Evolutionary conservation across 2,888 invertebrate species (phyloP).

Genomic region (Drosophila affinis): DNA sequence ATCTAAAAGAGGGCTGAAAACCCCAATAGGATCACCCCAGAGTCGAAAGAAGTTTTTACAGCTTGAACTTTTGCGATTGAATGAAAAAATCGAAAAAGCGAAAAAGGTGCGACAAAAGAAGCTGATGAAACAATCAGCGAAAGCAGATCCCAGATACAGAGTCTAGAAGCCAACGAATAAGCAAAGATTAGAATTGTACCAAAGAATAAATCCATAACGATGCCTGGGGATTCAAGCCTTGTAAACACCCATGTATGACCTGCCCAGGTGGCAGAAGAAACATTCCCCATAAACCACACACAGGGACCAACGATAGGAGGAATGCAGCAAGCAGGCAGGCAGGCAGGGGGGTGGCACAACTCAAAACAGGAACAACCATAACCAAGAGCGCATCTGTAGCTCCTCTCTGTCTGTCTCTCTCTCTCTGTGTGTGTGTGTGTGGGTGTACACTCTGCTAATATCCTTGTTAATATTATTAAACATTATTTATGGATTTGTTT

Average conservation of each 20-base stretch:
- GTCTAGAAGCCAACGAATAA: background rate
- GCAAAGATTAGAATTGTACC: background rate
- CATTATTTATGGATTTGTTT: slow-evolving; percentile 84
- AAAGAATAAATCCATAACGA: background rate
- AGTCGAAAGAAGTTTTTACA: background rate
- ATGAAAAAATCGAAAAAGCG: background rate
- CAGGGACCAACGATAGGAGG: slow-evolving; percentile 5
- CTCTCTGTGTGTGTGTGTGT: slow-evolving; percentile 26
- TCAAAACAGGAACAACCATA: slow-evolving; percentile 46
- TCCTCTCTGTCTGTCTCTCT: slow-evolving; percentile 18
- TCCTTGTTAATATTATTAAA: slow-evolving; percentile 83
- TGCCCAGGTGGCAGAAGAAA: slow-evolving; percentile 24
- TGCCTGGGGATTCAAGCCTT: slow-evolving; percentile 10
- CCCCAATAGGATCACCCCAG: too few relatives aligned
- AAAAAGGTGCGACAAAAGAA: background rate
- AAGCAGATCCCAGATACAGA: background rate
- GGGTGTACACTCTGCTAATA: slow-evolving; percentile 76
- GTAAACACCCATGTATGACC: slow-evolving; percentile 35
- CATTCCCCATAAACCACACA: slow-evolving; percentile 36
- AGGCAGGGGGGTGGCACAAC: background rate
- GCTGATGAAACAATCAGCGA: background rate
- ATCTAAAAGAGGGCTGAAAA: too few relatives aligned
- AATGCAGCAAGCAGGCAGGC: background rate
- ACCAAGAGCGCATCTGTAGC: slow-evolving; percentile 59
- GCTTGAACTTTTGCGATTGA: background rate